Evolutionary conservation across 2,113 vertebrate species (phyloP).

Genomic region (Leptobrachium leishanense): DNA sequence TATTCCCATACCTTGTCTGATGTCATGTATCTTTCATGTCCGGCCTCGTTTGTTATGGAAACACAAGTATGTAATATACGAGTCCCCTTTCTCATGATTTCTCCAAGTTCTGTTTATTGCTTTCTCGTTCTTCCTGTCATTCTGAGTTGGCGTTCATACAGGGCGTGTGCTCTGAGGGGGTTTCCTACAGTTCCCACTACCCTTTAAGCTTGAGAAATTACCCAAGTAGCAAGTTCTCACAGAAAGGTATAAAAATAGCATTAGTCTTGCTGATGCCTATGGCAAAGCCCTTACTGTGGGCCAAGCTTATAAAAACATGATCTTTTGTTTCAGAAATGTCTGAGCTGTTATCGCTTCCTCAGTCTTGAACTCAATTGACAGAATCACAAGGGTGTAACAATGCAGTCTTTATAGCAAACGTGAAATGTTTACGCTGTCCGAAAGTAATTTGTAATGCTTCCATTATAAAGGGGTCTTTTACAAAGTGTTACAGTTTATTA

Average conservation of each 20-base stretch:
- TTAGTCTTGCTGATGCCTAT: conserved; percentile 61
- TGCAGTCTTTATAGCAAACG: too few relatives aligned
- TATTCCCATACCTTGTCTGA: not conserved
- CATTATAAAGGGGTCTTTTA: too few relatives aligned
- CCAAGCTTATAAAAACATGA: conserved; percentile 36
- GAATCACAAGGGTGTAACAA: not conserved
- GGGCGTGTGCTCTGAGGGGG: conserved; percentile 69
- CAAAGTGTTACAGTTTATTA: too few relatives aligned
- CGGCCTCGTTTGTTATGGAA: conserved; percentile 50
- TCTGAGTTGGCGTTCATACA: conserved; percentile 72
- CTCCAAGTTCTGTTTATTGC: conserved; percentile 65
- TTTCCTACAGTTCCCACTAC: conserved; percentile 72
- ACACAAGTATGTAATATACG: conserved; percentile 50
- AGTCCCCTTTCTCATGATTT: conserved; percentile 70
- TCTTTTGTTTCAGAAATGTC: conserved; percentile 26
- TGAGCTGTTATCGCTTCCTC: conserved; percentile 41
- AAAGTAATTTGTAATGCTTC: too few relatives aligned
- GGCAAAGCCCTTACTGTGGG: conserved; percentile 12
- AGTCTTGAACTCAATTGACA: conserved; percentile 17
- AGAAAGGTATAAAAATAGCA: conserved; percentile 78
- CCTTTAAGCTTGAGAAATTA: conserved; percentile 76
- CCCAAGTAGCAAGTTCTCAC: conserved; percentile 72
- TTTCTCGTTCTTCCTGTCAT: conserved; percentile 81
- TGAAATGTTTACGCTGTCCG: too few relatives aligned
- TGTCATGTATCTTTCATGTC: conserved; percentile 8